Percentiles rank a stretch among this genome's conserved stretches.
These are phyloP conservation scores for Taurulus bubalis DNA, from an alignment of 2,113 vertebrate species.

Conservation along the genomic window DNA sequence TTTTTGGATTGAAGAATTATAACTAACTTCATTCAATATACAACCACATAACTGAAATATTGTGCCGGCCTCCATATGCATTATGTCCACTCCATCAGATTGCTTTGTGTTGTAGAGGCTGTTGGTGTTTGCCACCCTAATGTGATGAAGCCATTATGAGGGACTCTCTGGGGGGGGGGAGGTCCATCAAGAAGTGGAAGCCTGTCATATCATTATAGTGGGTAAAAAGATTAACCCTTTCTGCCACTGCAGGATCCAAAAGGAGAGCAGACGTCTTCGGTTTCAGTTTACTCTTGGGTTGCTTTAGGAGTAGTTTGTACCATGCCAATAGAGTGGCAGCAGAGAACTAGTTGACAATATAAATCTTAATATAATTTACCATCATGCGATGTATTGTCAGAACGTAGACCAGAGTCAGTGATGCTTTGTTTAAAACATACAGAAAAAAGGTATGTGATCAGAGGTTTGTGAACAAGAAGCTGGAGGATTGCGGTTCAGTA, in stretches of 20 bases:
- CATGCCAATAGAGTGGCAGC: background rate
- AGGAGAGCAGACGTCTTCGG: background rate
- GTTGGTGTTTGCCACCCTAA: slow-evolving; percentile 39
- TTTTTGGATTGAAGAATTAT: background rate
- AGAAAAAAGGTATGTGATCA: background rate
- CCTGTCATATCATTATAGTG: slow-evolving; percentile 14
- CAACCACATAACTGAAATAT: background rate
- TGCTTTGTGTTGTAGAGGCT: slow-evolving; percentile 40
- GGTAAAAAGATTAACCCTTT: slow-evolving; percentile 24
- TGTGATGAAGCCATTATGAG: slow-evolving; percentile 48
- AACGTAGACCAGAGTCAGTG: background rate
- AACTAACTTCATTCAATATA: background rate
- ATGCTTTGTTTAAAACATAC: background rate
- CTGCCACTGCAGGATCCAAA: background rate
- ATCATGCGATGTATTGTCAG: background rate
- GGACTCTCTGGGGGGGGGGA: slow-evolving; percentile 8
- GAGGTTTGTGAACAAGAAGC: background rate
- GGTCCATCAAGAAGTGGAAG: slow-evolving; percentile 38
- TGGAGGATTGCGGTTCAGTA: background rate
- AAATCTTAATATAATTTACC: no score
- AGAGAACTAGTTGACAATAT: background rate
- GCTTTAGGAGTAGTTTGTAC: background rate
- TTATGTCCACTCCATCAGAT: slow-evolving; percentile 46
- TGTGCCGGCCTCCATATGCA: slow-evolving; percentile 19
- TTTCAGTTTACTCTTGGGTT: background rate